phyloP scores from a whole-genome alignment of 2,888 invertebrate genomes.

The Andrena marginata region DNA sequence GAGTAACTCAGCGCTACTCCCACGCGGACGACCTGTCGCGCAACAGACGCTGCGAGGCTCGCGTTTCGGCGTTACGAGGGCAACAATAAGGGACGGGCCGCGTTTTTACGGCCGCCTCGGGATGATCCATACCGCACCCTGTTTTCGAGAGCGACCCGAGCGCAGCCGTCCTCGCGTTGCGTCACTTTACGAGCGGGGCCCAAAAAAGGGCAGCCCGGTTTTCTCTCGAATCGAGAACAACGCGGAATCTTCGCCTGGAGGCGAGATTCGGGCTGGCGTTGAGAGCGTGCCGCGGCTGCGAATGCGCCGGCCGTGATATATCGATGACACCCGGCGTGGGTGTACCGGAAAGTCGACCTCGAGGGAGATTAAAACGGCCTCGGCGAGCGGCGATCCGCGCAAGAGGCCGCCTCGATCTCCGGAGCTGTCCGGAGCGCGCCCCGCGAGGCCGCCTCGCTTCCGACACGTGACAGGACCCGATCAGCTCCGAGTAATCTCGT shows the following conservation, averaged over 20 bases:
- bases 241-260: constrained; percentile 69
- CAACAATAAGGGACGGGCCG: constrained; percentile 37
- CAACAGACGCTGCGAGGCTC: constrained; percentile 1
- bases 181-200: constrained; percentile 51
- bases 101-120: constrained; percentile 25
- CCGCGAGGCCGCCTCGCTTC: constrained; percentile 39
- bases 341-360: constrained; percentile 72
- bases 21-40: constrained; percentile 51
- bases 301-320: constrained; percentile 66
- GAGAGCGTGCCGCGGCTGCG: constrained; percentile 28
- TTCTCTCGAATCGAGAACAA: constrained; percentile 72
- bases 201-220: constrained; percentile 72
- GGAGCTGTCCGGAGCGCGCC: constrained; percentile 46
- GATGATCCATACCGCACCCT: constrained; percentile 32
- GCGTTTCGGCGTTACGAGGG: constrained; percentile 19
- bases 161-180: constrained; percentile 13
- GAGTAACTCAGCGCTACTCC: constrained; percentile 32
- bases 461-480: constrained; percentile 58
- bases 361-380: constrained; percentile 67
- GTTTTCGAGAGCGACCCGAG: constrained; percentile 28
- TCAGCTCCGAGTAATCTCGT: constrained; percentile 55
- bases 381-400: constrained; percentile 22
- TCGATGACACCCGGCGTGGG: constrained; percentile 74
- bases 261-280: constrained; percentile 63
- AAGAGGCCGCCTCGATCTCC: constrained; percentile 47